Conservation (phyloP, 2,113 vertebrate species). For the Ageneiosus marmoratus region DNA sequence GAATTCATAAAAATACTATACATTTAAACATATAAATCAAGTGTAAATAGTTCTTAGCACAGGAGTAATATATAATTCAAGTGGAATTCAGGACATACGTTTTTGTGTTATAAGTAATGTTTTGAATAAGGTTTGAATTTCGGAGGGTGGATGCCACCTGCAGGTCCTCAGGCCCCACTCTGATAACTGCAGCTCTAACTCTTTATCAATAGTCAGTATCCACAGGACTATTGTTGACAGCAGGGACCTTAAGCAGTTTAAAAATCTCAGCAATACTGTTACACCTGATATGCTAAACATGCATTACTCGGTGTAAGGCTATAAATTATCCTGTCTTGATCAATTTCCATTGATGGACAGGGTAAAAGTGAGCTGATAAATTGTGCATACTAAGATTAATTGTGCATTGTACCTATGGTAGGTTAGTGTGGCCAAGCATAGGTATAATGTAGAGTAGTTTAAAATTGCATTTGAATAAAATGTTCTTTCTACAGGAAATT, state of each 20-base stretch:
- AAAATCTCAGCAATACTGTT: neutral
- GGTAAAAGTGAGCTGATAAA: neutral
- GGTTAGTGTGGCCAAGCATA: neutral
- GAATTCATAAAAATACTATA: neutral
- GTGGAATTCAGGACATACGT: too few relatives aligned
- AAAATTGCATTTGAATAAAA: neutral
- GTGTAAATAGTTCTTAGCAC: neutral
- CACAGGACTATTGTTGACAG: neutral
- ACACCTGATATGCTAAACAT: neutral
- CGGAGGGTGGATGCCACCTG: too few relatives aligned
- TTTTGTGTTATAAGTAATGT: too few relatives aligned
- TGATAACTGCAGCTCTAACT: neutral
- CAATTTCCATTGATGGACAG: neutral
- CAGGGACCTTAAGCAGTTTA: neutral
- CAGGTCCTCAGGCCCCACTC: neutral
- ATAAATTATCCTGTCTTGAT: neutral
- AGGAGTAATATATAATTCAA: neutral
- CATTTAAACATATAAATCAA: neutral
- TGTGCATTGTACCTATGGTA: neutral
- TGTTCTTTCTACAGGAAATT: conserved; percentile 67
- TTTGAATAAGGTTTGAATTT: too few relatives aligned
- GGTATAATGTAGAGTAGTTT: neutral
- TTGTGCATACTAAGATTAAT: neutral
- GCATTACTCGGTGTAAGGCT: neutral
- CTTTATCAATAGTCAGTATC: neutral